Conservation (phyloP, 2,888 invertebrate genomes). For the Caenorhabditis uteleia region DNA sequence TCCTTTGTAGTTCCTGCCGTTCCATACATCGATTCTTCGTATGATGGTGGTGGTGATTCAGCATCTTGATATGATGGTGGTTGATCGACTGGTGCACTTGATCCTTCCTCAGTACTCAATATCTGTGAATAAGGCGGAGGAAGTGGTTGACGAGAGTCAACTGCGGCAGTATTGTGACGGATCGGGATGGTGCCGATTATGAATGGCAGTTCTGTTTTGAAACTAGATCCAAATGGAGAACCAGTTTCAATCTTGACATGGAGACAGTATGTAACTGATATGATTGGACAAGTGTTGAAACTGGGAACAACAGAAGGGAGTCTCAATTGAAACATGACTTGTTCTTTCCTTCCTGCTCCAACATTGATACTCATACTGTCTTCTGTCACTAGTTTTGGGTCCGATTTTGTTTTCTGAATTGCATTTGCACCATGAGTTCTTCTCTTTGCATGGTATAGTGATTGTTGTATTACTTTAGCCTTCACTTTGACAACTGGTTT, state of each 20-base stretch:
- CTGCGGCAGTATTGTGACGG: background rate
- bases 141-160: background rate
- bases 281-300: constrained; percentile 42
- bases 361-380: background rate
- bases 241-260: constrained; percentile 12
- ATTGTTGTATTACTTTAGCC: constrained; percentile 9
- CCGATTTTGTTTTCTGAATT: background rate
- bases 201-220: constrained; percentile 9
- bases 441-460: constrained; percentile 5
- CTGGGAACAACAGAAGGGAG: constrained; percentile 40
- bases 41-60: constrained; percentile 26
- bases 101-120: constrained; percentile 3
- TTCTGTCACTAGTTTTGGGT: background rate
- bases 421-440: background rate
- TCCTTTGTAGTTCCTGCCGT: constrained; percentile 4
- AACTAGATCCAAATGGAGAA: constrained; percentile 6
- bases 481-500: background rate
- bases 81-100: background rate
- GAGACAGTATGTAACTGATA: constrained; percentile 29
- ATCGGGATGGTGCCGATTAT: constrained; percentile 29
- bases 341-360: background rate
- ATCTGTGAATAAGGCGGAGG: constrained; percentile 1
- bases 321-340: background rate
- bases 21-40: constrained; percentile 27
- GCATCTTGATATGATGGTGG: too few species aligned